These are phyloP conservation scores for Eurytoma adleriae DNA, from an alignment of 2,888 invertebrate genomes.

Conservation along the genomic window DNA sequence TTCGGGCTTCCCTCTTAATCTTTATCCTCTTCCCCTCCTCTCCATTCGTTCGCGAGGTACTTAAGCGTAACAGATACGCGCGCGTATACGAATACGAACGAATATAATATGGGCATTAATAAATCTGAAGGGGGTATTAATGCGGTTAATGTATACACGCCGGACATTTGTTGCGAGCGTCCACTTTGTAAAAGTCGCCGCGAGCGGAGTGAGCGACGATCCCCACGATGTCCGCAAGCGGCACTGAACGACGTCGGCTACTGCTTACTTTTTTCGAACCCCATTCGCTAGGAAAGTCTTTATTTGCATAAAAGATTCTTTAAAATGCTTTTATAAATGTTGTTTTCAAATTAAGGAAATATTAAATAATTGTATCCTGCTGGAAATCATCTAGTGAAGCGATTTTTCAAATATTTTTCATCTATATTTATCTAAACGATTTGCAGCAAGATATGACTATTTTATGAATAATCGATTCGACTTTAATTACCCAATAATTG, in stretches of 20 bases:
- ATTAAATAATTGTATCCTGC: too few species aligned
- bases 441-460: too few species aligned
- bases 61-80: constrained; percentile 7
- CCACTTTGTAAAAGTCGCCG: constrained; percentile 68
- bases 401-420: too few species aligned
- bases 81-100: constrained; percentile 56
- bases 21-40: constrained; percentile 4
- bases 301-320: neutral
- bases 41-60: neutral
- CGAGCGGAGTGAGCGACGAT: constrained; percentile 56
- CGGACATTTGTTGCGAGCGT: constrained; percentile 70
- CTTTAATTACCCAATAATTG: too few species aligned
- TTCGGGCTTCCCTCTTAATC: constrained; percentile 1
- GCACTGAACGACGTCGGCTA: neutral
- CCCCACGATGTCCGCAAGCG: constrained; percentile 13
- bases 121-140: constrained; percentile 73
- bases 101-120: constrained; percentile 75
- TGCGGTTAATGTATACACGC: constrained; percentile 73
- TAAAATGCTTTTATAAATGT: neutral
- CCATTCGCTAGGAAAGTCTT: constrained; percentile 22
- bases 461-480: too few species aligned
- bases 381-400: too few species aligned
- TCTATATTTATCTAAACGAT: too few species aligned
- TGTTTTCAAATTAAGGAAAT: neutral
- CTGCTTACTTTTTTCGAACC: neutral